Evolutionary conservation across 1,140 invertebrate species (phyloP).

Genomic region (Hypothenemus hampei): DNA sequence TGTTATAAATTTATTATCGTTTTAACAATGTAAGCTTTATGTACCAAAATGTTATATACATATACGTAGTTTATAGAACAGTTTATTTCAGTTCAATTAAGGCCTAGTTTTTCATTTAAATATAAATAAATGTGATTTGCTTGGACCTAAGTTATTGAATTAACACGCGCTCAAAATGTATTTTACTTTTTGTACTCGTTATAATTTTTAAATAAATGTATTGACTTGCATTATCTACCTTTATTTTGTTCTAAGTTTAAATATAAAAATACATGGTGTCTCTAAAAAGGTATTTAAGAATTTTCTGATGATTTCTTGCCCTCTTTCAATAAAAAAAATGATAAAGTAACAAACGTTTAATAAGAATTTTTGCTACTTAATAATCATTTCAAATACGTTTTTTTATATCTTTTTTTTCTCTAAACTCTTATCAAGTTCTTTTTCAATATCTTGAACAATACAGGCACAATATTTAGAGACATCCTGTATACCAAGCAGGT

Average conservation of each 20-base stretch:
- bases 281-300: background rate
- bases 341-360: background rate
- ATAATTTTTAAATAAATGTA: slow-evolving; percentile 1
- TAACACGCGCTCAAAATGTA: slow-evolving; percentile 8
- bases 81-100: background rate
- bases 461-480: background rate
- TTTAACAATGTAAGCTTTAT: background rate
- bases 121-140: slow-evolving; percentile 9
- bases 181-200: slow-evolving; percentile 9
- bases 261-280: background rate
- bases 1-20: background rate
- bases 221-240: background rate
- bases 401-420: background rate
- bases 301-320: too few relatives aligned
- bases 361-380: background rate
- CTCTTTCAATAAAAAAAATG: too few relatives aligned
- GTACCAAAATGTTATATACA: slow-evolving; percentile 3
- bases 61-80: background rate
- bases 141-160: slow-evolving; percentile 6
- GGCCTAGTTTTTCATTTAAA: background rate
- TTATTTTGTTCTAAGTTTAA: background rate
- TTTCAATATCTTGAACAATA: background rate
- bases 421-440: background rate
- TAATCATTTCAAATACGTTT: background rate
- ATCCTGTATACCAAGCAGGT: background rate